Conservation (phyloP, 35 echinoderm and acorn worm genomes). For the Apostichopus japonicus region DNA sequence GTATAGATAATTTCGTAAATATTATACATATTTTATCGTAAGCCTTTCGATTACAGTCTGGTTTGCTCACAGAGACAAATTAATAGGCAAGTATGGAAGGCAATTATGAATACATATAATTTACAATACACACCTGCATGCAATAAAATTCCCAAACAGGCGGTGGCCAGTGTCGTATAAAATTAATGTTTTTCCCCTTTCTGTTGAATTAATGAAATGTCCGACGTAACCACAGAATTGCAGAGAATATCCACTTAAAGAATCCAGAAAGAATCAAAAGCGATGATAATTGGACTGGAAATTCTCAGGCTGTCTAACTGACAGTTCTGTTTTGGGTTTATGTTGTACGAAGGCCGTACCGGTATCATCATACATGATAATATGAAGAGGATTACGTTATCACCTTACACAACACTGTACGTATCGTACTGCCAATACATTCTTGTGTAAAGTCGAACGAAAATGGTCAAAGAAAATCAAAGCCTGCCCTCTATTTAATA, state of each 20-base stretch:
- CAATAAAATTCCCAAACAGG: slow-evolving; percentile 48
- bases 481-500: slow-evolving; percentile 7
- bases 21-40: background rate
- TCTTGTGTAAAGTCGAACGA: background rate
- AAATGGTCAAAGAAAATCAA: background rate
- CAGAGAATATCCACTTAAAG: slow-evolving; percentile 3
- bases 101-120: slow-evolving; percentile 23
- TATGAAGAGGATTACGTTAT: slow-evolving; percentile 4
- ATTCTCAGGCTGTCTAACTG: background rate
- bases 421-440: background rate
- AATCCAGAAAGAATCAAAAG: background rate
- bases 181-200: background rate
- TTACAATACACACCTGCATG: slow-evolving; percentile 50
- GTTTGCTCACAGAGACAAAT: background rate
- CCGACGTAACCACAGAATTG: background rate
- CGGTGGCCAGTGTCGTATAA: slow-evolving; percentile 41
- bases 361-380: slow-evolving; percentile 1
- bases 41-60: background rate
- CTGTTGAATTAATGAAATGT: background rate
- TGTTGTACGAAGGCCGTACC: slow-evolving; percentile 9
- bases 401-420: background rate
- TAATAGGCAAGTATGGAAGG: background rate
- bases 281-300: slow-evolving; percentile 13
- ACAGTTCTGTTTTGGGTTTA: background rate
- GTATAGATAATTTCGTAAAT: background rate